Base-by-base conservation (phyloP, 2,888 invertebrate species). In the Tipula vernalis region DNA sequence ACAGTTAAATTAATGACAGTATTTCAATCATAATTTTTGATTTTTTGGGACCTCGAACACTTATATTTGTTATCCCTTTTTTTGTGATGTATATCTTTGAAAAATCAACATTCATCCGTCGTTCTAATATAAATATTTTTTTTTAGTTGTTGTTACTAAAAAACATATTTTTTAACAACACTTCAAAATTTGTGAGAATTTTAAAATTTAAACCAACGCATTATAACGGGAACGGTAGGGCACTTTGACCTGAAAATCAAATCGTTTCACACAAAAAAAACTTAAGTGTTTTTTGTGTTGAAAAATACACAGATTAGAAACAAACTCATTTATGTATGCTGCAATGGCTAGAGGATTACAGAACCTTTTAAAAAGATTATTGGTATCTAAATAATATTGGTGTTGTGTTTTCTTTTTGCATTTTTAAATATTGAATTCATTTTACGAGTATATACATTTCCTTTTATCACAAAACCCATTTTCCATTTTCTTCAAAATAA, bases 281-380 rank as follows among this genome's bases (percentile, higher is more conserved):
- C 10, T 71, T 10, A 71, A 71, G 71, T 71, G 71, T 71, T 71
- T 71, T 71, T 71, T 10, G 28, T 28, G 28, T 28, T 71, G 10
- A 18, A 71, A 71, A 28, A 71, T 28, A 28, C 28, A 71, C 12
- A 71, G 71, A 71, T 71, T 71, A 71, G 71, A 57, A 15, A 15
- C 5, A 57, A 57, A n/a, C 6, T 3, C 51, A 15, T 57, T 71
- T 71, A 28, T 71, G 28, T 28, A 28, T 71, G 71, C 71, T 71
- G 71, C 71, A 71, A 28, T 71, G 71, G 28, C 71, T 71, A 71
- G 71, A 71, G 71, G 71, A 71, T 71, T 71, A 71, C 71, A 71
- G 71, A 71, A 71, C 71, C 71, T 71, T 71, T 71, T 71, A 71
- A 71, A 71, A 71, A 71, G 71, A 71, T 71, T 71, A 71, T 71